Conservation (phyloP, 2,888 invertebrate genomes). For the Pristionchus entomophagus region DNA sequence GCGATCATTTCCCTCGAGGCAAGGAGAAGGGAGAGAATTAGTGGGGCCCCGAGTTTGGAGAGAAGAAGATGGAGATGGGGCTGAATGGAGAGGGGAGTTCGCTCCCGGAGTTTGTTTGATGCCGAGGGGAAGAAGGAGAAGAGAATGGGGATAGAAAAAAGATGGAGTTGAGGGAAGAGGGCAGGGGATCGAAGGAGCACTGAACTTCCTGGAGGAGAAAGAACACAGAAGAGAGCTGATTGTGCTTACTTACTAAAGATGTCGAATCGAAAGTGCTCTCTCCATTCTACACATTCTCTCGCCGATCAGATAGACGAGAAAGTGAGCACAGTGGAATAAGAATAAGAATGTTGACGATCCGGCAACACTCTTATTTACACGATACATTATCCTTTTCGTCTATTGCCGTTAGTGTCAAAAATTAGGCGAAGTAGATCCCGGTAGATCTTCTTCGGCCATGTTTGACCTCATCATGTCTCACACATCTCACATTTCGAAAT, state of each 20-base stretch:
- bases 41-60: slow-evolving; percentile 28
- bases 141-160: background rate
- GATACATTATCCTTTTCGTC: no score
- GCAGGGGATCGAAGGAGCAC: background rate
- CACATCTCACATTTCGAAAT: background rate
- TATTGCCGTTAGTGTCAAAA: no score
- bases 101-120: slow-evolving; percentile 4
- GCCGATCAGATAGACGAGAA: no score
- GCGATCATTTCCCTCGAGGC: background rate
- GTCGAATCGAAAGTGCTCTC: no score
- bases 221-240: background rate
- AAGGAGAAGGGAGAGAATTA: background rate
- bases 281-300: no score
- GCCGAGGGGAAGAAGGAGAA: slow-evolving; percentile 16
- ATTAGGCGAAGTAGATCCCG: no score
- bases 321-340: no score
- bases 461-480: no score
- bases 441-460: no score
- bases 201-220: background rate
- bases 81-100: background rate
- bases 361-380: no score
- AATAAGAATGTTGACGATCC: no score
- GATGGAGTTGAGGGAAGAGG: background rate
- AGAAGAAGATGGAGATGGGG: background rate
- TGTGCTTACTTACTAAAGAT: no score